Base-by-base conservation (phyloP, 2,113 vertebrate species). In the Triplophysa tibetana region DNA sequence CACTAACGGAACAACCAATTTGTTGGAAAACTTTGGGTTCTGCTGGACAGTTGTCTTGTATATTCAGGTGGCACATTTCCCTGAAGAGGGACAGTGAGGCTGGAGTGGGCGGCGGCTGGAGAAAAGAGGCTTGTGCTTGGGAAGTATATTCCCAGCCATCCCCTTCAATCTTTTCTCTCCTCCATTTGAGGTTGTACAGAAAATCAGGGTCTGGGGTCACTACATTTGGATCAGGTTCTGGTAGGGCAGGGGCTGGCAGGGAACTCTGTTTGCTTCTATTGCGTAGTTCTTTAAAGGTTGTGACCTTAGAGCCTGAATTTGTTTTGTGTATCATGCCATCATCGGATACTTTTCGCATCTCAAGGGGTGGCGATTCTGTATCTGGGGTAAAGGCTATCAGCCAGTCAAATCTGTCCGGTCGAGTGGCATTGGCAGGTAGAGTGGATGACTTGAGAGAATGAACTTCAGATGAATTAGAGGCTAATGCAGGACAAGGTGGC, bases 321-420 rank as follows among this genome's bases (percentile, higher is more conserved):
- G 38, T 29, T 78, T 79, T 80, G 41, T 80, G 79, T 0, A 81
- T 29, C 8, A 67, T 52, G 5, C n/a, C 64, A 75, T 82, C 16
- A 24, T 84, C 45, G 7, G 0, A 24, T 24, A 78, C 19, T 84
- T 85, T 83, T 87, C 86, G 89, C 9, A 83, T 79, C 48, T 93
- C 87, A 43, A 89, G 79, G 0, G 87, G 63, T 0, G 82, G 85
- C 1, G 93, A 82, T 69, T 97, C 96, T 0, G 89, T 89, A 45
- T 99, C 96, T 0, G 97, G 97, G 0, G 97, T 98, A 86, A 99
- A 99, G 0, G 96, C 89, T 1, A 99, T 98, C 52, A 99, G 91
- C 97, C 97, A 99, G 85, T 99, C 97, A 3, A 95, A 90, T 90
- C 95, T 77, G 80, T 95, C 92, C 0, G 91, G 92, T 3, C 89